Conservation (phyloP, 2,888 invertebrate genomes). For the Diadegma fenestrale region DNA sequence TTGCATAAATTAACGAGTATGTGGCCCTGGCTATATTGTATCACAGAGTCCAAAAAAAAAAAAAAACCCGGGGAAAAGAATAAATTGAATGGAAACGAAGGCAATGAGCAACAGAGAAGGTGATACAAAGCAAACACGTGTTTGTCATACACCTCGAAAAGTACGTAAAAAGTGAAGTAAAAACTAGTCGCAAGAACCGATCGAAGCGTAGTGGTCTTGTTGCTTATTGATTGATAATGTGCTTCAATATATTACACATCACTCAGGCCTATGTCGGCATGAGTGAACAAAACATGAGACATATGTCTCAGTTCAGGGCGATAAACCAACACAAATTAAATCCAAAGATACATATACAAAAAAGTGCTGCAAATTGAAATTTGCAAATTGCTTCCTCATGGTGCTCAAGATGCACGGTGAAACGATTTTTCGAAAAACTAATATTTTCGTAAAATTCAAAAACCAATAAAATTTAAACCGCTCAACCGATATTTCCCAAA, state of each 20-base stretch:
- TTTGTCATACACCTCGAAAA: neutral
- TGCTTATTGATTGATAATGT: constrained; percentile 45
- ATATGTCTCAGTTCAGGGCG: neutral
- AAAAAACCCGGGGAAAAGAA: neutral
- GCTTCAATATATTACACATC: constrained; percentile 3
- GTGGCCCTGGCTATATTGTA: constrained; percentile 1
- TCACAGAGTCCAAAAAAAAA: constrained; percentile 9
- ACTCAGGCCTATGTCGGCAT: constrained; percentile 1
- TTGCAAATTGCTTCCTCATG: no score
- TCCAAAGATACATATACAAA: neutral
- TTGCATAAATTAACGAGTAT: constrained; percentile 37
- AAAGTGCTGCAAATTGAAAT: no score
- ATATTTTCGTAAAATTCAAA: no score
- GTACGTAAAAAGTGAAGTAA: constrained; percentile 24
- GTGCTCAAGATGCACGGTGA: no score
- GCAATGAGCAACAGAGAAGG: neutral
- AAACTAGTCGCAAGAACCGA: constrained; percentile 37
- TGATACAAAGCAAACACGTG: constrained; percentile 4
- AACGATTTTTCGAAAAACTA: no score
- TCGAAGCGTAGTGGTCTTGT: constrained; percentile 39
- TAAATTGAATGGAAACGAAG: constrained; percentile 24
- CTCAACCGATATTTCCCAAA: no score
- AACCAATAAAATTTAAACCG: no score
- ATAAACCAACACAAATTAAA: constrained; percentile 5
- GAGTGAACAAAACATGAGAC: constrained; percentile 4